These are phyloP conservation scores for Hoplodrina blanda DNA, from an alignment of 2,888 invertebrate species.

Conservation along the genomic window DNA sequence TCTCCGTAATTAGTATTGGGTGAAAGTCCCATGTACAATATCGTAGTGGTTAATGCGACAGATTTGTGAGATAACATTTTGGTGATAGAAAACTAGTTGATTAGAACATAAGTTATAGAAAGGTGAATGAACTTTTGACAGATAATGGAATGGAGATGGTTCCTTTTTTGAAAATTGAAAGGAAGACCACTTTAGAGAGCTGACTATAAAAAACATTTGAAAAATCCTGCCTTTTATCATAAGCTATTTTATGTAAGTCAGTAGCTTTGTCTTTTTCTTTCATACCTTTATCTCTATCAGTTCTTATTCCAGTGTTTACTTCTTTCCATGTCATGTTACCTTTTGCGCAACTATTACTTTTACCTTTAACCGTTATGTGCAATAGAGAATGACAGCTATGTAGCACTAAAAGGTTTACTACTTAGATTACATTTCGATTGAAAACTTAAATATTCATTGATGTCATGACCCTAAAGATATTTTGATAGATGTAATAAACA, in stretches of 20 bases:
- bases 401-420: not conserved
- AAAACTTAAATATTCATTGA: conserved; percentile 30
- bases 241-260: not conserved
- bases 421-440: conserved; percentile 8
- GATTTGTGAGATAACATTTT: conserved; percentile 57
- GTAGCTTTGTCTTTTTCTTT: not conserved
- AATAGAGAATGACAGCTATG: too few species aligned
- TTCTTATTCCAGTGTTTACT: too few species aligned
- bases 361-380: not conserved
- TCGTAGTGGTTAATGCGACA: conserved; percentile 44
- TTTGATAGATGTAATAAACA: not conserved
- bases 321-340: too few species aligned
- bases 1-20: conserved; percentile 56
- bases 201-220: not conserved
- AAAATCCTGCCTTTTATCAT: not conserved
- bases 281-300: too few species aligned
- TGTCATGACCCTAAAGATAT: not conserved
- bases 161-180: not conserved
- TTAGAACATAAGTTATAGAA: conserved; percentile 21
- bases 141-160: not conserved
- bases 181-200: not conserved
- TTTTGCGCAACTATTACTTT: not conserved
- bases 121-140: conserved; percentile 41
- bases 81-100: conserved; percentile 56
- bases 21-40: conserved; percentile 56